These are phyloP conservation scores for Melanophora roralis DNA, from an alignment of 2,888 invertebrate species.

Conservation along the genomic window DNA sequence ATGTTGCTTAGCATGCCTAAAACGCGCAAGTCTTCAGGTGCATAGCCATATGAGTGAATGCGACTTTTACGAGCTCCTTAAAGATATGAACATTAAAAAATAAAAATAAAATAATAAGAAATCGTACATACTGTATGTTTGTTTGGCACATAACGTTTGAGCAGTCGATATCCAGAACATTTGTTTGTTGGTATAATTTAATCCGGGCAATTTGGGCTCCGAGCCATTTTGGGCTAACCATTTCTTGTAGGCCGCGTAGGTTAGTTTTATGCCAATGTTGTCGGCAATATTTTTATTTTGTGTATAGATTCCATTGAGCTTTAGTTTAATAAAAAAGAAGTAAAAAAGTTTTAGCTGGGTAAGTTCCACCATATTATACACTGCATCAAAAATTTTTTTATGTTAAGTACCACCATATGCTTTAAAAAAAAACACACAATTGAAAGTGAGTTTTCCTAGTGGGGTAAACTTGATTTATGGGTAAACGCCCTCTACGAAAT, in stretches of 20 bases:
- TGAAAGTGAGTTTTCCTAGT: too few relatives aligned
- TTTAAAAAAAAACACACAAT: too few relatives aligned
- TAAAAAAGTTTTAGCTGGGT: too few relatives aligned
- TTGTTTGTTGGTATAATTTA: constrained; percentile 83
- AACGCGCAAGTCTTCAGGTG: constrained; percentile 89
- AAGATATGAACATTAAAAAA: not conserved
- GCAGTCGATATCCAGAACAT: constrained; percentile 91
- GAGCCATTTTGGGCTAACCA: constrained; percentile 84
- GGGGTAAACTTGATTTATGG: too few relatives aligned
- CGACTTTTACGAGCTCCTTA: constrained; percentile 85
- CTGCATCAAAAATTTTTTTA: too few relatives aligned
- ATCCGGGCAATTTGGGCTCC: constrained; percentile 84
- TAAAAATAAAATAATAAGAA: not conserved
- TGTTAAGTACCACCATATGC: too few relatives aligned
- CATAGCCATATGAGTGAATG: constrained; percentile 89
- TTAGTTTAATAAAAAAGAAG: not conserved
- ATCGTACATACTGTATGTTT: constrained; percentile 80
- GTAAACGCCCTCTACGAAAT: too few relatives aligned
- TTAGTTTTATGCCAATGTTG: constrained; percentile 94
- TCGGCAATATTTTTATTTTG: constrained; percentile 97
- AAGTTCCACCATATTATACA: too few relatives aligned
- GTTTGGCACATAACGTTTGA: constrained; percentile 92
- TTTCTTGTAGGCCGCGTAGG: constrained; percentile 88
- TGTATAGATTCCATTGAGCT: not conserved
- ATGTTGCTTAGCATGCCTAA: constrained; percentile 95